Percentiles rank a stretch among this genome's conserved stretches.
Evolutionary conservation across 2,888 invertebrate genomes (phyloP).

Genomic region (Ryuthela nishihirai): DNA sequence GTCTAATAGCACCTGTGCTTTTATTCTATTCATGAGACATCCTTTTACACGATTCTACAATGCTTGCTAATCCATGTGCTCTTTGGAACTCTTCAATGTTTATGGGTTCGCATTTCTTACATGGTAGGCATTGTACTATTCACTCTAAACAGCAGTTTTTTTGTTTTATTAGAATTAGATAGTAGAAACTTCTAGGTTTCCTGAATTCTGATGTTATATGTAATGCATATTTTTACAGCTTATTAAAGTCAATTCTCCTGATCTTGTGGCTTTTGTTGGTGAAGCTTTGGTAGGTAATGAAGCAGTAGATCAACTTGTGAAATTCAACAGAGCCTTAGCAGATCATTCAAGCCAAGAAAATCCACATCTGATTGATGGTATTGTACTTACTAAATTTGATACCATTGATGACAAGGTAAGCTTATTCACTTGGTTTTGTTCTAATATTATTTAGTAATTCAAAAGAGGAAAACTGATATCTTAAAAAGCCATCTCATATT

Average conservation of each 20-base stretch:
- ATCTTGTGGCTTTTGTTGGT: conserved; percentile 97
- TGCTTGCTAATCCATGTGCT: too few species aligned
- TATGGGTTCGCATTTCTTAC: too few species aligned
- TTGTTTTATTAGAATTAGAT: background rate
- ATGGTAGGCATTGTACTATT: background rate
- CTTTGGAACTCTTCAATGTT: too few species aligned
- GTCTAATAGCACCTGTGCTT: too few species aligned
- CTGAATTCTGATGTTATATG: too few species aligned
- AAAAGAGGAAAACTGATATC: too few species aligned
- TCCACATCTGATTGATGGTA: conserved; percentile 95
- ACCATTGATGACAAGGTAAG: conserved; percentile 95
- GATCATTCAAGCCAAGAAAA: conserved; percentile 75
- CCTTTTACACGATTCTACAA: too few species aligned
- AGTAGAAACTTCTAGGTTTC: too few species aligned
- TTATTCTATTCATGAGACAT: too few species aligned
- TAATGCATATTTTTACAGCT: conserved; percentile 58
- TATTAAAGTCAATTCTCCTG: conserved; percentile 95
- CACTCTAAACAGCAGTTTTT: background rate
- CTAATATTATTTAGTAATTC: too few species aligned
- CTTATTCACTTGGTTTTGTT: conserved; percentile 5
- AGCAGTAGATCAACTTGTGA: conserved; percentile 97
- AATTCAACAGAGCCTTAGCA: conserved; percentile 96
- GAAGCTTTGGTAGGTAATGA: conserved; percentile 99
- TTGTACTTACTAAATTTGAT: conserved; percentile 98
- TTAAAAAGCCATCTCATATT: too few species aligned